Evolutionary conservation across 1,140 invertebrate genomes (phyloP).

Genomic region (Drosophila azteca): DNA sequence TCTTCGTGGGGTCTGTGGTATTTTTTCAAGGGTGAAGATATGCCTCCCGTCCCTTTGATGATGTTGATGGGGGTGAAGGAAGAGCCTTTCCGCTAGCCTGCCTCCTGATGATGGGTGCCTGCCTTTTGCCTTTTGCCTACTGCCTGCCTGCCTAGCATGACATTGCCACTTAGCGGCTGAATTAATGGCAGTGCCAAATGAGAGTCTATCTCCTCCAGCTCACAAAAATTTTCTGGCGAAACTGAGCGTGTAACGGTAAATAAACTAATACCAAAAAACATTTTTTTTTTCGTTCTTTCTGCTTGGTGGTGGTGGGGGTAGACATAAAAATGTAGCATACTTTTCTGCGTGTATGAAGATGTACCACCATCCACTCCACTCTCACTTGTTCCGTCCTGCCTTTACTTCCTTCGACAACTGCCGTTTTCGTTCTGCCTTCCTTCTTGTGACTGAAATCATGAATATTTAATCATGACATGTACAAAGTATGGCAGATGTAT

Average conservation of each 20-base stretch:
- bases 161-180: constrained; percentile 81
- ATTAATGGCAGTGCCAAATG: constrained; percentile 79
- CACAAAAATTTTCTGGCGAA: constrained; percentile 13
- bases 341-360: constrained; percentile 72
- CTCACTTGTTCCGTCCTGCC: neutral
- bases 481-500: constrained; percentile 70
- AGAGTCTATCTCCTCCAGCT: constrained; percentile 34
- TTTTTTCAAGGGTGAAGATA: constrained; percentile 1
- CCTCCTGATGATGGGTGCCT: constrained; percentile 13
- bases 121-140: too few species aligned
- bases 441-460: constrained; percentile 52
- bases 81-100: too few species aligned
- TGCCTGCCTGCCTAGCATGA: constrained; percentile 69
- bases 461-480: constrained; percentile 81
- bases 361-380: constrained; percentile 22
- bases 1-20: constrained; percentile 36
- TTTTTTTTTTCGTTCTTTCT: constrained; percentile 8
- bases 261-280: constrained; percentile 72
- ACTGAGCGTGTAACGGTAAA: constrained; percentile 80
- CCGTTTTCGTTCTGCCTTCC: neutral
- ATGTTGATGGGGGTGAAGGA: constrained; percentile 20
- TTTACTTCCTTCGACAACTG: constrained; percentile 14
- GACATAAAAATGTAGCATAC: constrained; percentile 65
- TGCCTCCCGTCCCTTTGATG: constrained; percentile 49
- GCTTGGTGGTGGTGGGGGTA: constrained; percentile 17